A percentile compares a stretch with the other conserved stretches of the same genome.
Conservation (phyloP, 2,113 vertebrate genomes). For the Cariama cristata region DNA sequence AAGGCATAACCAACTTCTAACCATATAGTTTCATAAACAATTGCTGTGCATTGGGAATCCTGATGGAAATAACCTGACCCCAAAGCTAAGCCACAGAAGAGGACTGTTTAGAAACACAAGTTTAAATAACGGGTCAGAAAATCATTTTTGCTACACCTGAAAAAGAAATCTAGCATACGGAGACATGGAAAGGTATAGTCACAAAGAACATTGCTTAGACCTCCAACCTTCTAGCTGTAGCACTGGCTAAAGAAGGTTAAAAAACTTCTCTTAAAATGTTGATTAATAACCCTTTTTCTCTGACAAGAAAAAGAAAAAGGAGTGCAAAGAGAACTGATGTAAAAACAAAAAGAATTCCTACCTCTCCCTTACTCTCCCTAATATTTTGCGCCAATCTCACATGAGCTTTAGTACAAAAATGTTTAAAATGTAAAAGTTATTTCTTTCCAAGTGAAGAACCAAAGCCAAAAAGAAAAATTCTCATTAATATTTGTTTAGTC, state of each 20-base stretch:
- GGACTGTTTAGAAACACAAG: not conserved
- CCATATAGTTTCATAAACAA: not conserved
- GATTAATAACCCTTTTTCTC: not conserved
- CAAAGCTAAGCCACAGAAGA: slow-evolving; percentile 51
- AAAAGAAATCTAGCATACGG: not conserved
- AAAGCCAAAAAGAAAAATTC: not conserved
- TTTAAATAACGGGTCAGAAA: not conserved
- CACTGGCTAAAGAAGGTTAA: not conserved
- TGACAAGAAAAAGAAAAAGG: not conserved
- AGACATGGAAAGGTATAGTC: not conserved
- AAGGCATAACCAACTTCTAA: not conserved
- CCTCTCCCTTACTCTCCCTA: not conserved
- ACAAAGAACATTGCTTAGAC: not conserved
- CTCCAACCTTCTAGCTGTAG: not conserved
- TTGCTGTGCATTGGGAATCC: slow-evolving; percentile 31
- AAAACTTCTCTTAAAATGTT: not conserved
- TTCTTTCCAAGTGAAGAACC: not conserved
- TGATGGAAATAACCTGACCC: slow-evolving; percentile 53
- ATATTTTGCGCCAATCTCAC: not conserved
- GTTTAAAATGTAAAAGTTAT: not conserved
- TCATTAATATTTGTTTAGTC: not conserved
- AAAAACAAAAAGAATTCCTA: not conserved
- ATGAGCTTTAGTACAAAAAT: not conserved
- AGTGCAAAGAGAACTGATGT: not conserved
- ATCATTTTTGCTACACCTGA: not conserved